Base-by-base conservation (phyloP, 2,888 invertebrate genomes). In the Neoaliturus tenellus region DNA sequence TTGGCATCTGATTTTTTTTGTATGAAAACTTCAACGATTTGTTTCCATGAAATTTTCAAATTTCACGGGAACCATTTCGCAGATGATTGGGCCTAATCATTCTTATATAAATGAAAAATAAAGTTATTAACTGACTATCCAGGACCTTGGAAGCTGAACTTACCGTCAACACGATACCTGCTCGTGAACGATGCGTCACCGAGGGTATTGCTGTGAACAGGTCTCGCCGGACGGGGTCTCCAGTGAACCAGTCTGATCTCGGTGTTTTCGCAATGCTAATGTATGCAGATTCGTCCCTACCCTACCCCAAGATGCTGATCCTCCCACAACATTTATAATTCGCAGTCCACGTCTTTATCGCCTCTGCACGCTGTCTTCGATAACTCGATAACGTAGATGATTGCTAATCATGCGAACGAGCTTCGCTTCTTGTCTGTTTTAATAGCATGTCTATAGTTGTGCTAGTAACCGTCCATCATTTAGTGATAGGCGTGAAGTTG, bases 211-310 rank as follows among this genome's bases (percentile, higher is more conserved):
- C 17, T 75, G 75, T 75, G 75, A 75, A 44, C 75, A 48, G 44
- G 44, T 41, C n/a, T 3, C 1, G 20, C 39, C 1, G 20, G 33
- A 3, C 71, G 17, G 28, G 17, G 4, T 17, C 69, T 6, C 41
- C 41, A 20, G 71, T 73, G 71, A 39, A 41, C 71, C 41, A 12
- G 69, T 10, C 35, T 39, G 28, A 39, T 35, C 20, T 35, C 35
- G 10, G 20, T 31, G 33, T 48, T 75, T 75, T 48, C 48, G 75
- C 75, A 44, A 48, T 44, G 75, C 75, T 28, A 75, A 75, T 75
- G n/a, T 17, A 75, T 48, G 75, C 75, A 75, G 44, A 75, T 75
- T 62, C n/a, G 62, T 62, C 62, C 75, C 39, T 44, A 48, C 28
- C 75, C 75, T 75, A 44, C 17, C 75, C 39, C 75, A 41, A 48